Base-by-base conservation (phyloP, 1,140 invertebrate genomes). In the Anadara kagoshimensis region DNA sequence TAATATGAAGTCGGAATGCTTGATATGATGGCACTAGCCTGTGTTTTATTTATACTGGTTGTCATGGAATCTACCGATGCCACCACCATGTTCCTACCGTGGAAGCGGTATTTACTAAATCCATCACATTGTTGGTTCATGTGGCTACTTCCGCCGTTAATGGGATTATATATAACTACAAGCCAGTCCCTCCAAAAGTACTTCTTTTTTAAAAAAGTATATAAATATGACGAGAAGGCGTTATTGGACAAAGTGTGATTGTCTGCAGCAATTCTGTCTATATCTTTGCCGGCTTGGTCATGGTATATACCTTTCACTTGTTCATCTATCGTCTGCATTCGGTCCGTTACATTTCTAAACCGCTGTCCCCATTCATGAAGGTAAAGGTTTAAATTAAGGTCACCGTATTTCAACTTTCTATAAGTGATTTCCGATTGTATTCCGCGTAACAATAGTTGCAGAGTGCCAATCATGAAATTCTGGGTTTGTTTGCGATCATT, bases 101-200 rank as follows among this genome's bases (percentile, higher is more conserved):
- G 36, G 1, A n/a, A 20, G 51, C 63, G 20, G 36, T 41, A 51
- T 20, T 41, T 26, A 36, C 8, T 8, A 36, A 36, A 53, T 18
- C 63, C 63, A 18, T 43, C 47, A 65, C 63, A 65, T 14, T 45
- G 22, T 20, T 54, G 7, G 26, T 53, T 43, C 14, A 36, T 36
- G 26, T 65, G 47, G 22, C 29, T 43, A 22, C 18, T 26, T 11
- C 12, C 49, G 11, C 47, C 49, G 0, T 8, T 29, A 36, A 65
- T 65, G 8, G 63, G 63, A 22, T 53, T 65, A 26, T 65, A 65
- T 18, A 65, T 49, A 51, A 65, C 20, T 16, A 65, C 63, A 0
- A 65, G 14, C 63, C 63, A 65, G 47, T 65, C 63, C 10, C 63
- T 41, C 63, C 63, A 65, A 41, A 53, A 36, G 18, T 43, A 65